phyloP scores from a whole-genome alignment of 2,888 invertebrate genomes.

The Dicyrtoma fusca region DNA sequence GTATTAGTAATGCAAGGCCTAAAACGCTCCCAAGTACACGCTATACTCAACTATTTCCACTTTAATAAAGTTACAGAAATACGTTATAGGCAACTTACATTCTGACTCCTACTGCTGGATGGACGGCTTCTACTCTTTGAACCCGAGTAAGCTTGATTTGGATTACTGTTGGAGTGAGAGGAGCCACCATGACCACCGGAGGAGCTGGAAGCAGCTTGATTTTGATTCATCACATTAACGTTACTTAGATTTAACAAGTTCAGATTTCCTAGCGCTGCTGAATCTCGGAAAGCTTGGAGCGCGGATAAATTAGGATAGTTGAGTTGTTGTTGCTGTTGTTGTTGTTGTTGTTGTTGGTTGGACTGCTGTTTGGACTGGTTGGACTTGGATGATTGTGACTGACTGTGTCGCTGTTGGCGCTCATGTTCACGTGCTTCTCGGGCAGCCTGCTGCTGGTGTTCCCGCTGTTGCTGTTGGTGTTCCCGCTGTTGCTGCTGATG shows the following conservation, averaged over 20 bases:
- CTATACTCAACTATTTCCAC: too few relatives aligned
- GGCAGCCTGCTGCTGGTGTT: slow-evolving; percentile 13
- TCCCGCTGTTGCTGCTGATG: slow-evolving; percentile 39
- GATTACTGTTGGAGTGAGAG: slow-evolving; percentile 26
- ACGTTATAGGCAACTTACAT: too few relatives aligned
- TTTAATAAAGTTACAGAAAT: too few relatives aligned
- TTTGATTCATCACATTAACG: slow-evolving; percentile 26
- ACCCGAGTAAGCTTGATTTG: slow-evolving; percentile 29
- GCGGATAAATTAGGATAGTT: slow-evolving; percentile 57
- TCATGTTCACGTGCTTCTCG: slow-evolving; percentile 45
- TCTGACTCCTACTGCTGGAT: slow-evolving; percentile 33
- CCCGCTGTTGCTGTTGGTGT: slow-evolving; percentile 45
- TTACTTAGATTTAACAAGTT: slow-evolving; percentile 36
- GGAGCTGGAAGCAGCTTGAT: slow-evolving; percentile 22
- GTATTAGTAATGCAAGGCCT: too few relatives aligned
- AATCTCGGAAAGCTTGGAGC: slow-evolving; percentile 49
- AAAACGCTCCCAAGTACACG: too few relatives aligned
- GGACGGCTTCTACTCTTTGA: slow-evolving; percentile 39
- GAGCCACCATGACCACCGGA: slow-evolving; percentile 25
- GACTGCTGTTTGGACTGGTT: slow-evolving; percentile 37
- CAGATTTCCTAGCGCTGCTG: slow-evolving; percentile 45
- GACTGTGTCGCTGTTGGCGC: slow-evolving; percentile 56
- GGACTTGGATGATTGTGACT: slow-evolving; percentile 38
- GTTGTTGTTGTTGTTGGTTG: slow-evolving; percentile 50
- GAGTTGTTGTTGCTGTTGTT: slow-evolving; percentile 55